phyloP scores from a whole-genome alignment of 2,797 vertebrate species.

The Siniperca scherzeri region DNA sequence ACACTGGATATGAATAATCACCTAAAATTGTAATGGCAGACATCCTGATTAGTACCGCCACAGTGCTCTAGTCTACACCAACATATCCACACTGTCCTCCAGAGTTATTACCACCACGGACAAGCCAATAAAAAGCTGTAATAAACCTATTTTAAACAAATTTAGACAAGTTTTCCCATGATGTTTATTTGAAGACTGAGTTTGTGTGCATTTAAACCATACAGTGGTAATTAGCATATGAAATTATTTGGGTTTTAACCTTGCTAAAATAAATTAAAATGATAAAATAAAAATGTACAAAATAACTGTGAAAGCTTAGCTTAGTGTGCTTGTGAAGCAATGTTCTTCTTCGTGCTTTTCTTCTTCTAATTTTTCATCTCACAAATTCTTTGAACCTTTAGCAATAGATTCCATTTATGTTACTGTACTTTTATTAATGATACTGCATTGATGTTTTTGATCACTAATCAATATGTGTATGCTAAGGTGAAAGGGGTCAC shows the following conservation, averaged over 20 bases:
- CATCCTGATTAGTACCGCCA: slow-evolving; percentile 7
- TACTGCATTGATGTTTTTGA: background rate
- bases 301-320: background rate
- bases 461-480: background rate
- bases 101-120: slow-evolving; percentile 21
- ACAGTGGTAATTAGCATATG: background rate
- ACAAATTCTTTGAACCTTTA: background rate
- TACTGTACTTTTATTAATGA: background rate
- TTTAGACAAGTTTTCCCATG: background rate
- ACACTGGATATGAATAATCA: slow-evolving; percentile 17
- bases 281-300: background rate
- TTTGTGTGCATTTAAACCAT: background rate
- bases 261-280: background rate
- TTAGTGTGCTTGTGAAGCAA: slow-evolving; percentile 12
- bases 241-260: background rate
- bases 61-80: slow-evolving; percentile 10
- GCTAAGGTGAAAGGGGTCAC: background rate
- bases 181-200: background rate
- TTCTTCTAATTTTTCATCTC: background rate
- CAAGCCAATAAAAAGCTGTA: slow-evolving; percentile 14
- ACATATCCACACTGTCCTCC: slow-evolving; percentile 36
- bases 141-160: background rate
- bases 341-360: background rate
- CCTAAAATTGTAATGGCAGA: slow-evolving; percentile 11
- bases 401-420: background rate